Evolutionary conservation across 2,888 invertebrate genomes (phyloP).

Genomic region (Oxycera nigricornis): DNA sequence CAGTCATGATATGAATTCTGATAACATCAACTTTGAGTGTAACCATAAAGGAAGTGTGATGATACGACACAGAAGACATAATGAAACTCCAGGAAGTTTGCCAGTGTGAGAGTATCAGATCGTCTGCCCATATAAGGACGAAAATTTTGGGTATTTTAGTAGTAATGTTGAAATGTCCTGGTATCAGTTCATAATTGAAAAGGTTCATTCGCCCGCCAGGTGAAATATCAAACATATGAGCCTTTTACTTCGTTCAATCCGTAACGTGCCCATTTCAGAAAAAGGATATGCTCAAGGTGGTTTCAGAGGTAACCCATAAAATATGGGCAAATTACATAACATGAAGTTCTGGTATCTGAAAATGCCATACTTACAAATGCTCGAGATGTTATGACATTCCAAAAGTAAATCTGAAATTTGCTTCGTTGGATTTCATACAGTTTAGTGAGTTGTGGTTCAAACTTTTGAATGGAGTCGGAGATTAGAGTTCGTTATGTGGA

Average conservation of each 20-base stretch:
- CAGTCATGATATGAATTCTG: conserved; percentile 16
- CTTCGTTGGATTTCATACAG: too few relatives aligned
- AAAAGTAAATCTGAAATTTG: too few relatives aligned
- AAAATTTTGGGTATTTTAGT: too few relatives aligned
- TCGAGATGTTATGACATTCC: too few relatives aligned
- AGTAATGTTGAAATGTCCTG: background rate
- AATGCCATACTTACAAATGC: too few relatives aligned
- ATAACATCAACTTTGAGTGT: conserved; percentile 18
- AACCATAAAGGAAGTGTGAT: conserved; percentile 20
- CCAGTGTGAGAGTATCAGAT: background rate
- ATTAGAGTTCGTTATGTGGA: too few relatives aligned
- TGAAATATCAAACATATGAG: background rate
- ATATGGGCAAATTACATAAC: background rate
- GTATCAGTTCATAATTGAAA: conserved; percentile 27
- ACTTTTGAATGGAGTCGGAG: too few relatives aligned
- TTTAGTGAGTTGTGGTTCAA: too few relatives aligned
- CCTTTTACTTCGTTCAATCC: background rate
- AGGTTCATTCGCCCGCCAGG: background rate
- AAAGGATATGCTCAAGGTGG: background rate
- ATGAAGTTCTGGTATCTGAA: too few relatives aligned
- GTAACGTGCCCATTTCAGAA: background rate
- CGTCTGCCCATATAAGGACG: background rate
- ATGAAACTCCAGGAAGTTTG: background rate
- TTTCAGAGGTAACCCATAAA: background rate
- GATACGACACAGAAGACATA: background rate